A percentile compares a stretch with the other conserved stretches of the same genome.
phyloP scores from a whole-genome alignment of 2,888 invertebrate genomes.

The Trypoxylon attenuatum region DNA sequence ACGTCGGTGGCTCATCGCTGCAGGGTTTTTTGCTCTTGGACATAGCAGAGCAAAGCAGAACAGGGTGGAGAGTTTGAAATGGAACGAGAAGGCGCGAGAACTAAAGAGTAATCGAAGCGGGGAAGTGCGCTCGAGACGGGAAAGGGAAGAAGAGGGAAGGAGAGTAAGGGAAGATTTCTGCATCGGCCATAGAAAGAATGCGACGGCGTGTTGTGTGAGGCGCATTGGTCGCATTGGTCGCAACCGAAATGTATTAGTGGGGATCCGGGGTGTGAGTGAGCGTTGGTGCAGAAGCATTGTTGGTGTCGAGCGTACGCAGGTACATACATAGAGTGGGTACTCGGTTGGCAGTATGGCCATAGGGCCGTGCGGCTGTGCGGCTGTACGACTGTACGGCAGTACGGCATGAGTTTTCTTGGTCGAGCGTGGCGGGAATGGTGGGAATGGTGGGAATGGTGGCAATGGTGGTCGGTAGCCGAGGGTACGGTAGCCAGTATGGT shows the following conservation, averaged over 20 bases:
- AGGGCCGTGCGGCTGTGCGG: too few relatives aligned
- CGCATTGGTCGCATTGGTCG: slow-evolving; percentile 55
- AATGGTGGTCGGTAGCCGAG: slow-evolving; percentile 44
- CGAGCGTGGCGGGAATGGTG: too few relatives aligned
- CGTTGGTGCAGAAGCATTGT: too few relatives aligned
- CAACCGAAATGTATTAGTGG: slow-evolving; percentile 46
- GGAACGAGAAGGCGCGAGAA: neutral
- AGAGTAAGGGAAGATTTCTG: slow-evolving; percentile 39
- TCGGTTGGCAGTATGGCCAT: too few relatives aligned
- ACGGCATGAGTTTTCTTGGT: slow-evolving; percentile 19
- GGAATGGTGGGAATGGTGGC: too few relatives aligned
- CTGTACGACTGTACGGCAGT: neutral
- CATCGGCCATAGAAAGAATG: slow-evolving; percentile 51
- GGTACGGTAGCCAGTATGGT: slow-evolving; percentile 57
- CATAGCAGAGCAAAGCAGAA: neutral
- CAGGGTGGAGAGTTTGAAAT: neutral
- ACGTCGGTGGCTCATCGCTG: neutral
- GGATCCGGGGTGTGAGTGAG: slow-evolving; percentile 34
- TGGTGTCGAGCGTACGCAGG: slow-evolving; percentile 23
- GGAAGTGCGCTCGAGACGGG: neutral
- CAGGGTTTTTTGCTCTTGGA: too few relatives aligned
- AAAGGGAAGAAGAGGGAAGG: slow-evolving; percentile 6
- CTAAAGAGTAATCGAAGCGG: neutral
- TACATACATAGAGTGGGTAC: slow-evolving; percentile 3
- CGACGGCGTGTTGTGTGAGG: slow-evolving; percentile 57